Conservation (phyloP, 1,140 invertebrate genomes). For the Trialeurodes vaporariorum region DNA sequence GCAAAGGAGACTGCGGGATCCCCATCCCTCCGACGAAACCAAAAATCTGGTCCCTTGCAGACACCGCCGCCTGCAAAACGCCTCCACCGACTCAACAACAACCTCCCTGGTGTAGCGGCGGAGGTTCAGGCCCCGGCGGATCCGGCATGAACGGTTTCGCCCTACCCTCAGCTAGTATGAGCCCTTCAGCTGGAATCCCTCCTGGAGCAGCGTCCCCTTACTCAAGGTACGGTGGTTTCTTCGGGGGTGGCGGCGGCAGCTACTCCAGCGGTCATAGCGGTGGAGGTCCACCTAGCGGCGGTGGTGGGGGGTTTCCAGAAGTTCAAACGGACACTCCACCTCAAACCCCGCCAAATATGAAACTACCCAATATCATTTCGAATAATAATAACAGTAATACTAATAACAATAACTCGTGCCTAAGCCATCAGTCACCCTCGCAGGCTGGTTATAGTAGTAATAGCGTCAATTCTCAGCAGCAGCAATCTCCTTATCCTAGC, state of each 20-base stretch:
- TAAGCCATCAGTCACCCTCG: conserved; percentile 38
- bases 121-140: conserved; percentile 15
- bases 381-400: conserved; percentile 20
- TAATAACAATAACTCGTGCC: conserved; percentile 29
- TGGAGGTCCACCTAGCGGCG: conserved; percentile 15
- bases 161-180: conserved; percentile 38
- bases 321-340: conserved; percentile 83
- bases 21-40: conserved; percentile 81
- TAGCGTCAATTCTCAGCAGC: conserved; percentile 31
- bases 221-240: conserved; percentile 37
- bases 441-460: conserved; percentile 10
- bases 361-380: conserved; percentile 51
- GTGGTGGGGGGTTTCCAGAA: conserved; percentile 55
- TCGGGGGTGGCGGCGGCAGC: conserved; percentile 39
- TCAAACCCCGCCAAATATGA: conserved; percentile 84
- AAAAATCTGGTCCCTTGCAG: conserved; percentile 94
- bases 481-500: conserved; percentile 39
- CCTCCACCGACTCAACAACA: conserved; percentile 51
- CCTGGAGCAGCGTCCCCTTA: conserved; percentile 35
- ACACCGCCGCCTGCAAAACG: conserved; percentile 92
- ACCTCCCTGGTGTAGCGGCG: conserved; percentile 21
- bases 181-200: conserved; percentile 30
- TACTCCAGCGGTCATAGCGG: conserved; percentile 8
- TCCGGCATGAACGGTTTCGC: conserved; percentile 32
- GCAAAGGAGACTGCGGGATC: conserved; percentile 58